Base-by-base conservation (phyloP, 2,113 vertebrate genomes). In the Apistogramma diplotaenia region DNA sequence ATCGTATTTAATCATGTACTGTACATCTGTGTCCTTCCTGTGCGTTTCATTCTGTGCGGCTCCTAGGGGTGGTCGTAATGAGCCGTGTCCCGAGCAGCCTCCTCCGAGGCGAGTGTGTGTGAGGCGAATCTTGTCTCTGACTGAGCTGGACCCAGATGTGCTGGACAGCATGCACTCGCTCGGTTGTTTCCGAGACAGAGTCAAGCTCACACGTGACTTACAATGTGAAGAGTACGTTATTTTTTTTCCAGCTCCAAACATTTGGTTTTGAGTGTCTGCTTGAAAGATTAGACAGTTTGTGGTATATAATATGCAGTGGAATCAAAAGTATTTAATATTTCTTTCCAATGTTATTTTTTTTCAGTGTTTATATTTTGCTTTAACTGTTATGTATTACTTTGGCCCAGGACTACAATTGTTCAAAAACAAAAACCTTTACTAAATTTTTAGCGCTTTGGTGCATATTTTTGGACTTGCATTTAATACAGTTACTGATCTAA, bases 141-240 rank as follows among this genome's bases (percentile, higher is more conserved):
- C 96, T 40, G 97, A 97, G 89, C 94, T 97, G 93, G 97, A 97
- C 91, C 97, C 97, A 3, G 97, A 97, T 7, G 97, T 97, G 56
- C 92, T 97, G 87, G 97, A 97, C 90, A 97, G 96, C 94, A 97
- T 97, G 97, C 95, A 97, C 49, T 98, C 97, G 0, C 93, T 98
- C 73, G 97, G 97, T 62, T 98, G 97, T 89, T 98, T 98, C 93
- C 93, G 97, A 62, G 97, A 98, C 92, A 90, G 96, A 21, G 95
- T 94, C 85, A 96, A 97, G 76, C 95, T 98, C 59, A 96, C 97
- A 19, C 94, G 95, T 2, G 97, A 98, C 85, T 93, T 98, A 86
- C 96, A 97, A 81, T 97, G 96, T 79, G 97, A 97, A 76, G 96
- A 97, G 97, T 97, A 90, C 95, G 96, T 73, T 0, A 5, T 31